phyloP scores from a whole-genome alignment of 92 coral and sea anemone genomes.

The Epizoanthus rinbou region DNA sequence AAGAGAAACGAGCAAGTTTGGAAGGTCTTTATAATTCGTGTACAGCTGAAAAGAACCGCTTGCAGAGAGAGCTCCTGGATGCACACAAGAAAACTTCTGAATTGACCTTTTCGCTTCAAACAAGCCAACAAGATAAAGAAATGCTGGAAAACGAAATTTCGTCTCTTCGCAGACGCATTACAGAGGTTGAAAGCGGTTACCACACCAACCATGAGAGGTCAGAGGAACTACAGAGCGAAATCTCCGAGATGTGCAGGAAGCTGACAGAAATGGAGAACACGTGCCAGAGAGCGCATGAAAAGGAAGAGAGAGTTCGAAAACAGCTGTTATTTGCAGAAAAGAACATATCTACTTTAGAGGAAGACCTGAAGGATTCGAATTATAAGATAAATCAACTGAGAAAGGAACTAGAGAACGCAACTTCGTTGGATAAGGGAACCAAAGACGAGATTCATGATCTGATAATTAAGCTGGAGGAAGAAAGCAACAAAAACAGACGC shows the following conservation, averaged over 20 bases:
- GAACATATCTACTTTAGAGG: constrained; percentile 49
- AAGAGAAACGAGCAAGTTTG: constrained; percentile 54
- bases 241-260: constrained; percentile 55
- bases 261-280: constrained; percentile 47
- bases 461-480: constrained; percentile 52
- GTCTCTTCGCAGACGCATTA: constrained; percentile 42
- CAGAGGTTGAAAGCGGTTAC: constrained; percentile 47
- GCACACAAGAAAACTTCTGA: constrained; percentile 61
- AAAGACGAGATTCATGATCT: constrained; percentile 44
- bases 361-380: constrained; percentile 48
- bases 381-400: constrained; percentile 42
- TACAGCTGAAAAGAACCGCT: constrained; percentile 64
- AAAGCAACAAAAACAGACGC: constrained; percentile 34
- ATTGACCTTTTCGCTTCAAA: constrained; percentile 49
- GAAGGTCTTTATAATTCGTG: constrained; percentile 63
- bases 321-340: constrained; percentile 50
- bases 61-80: constrained; percentile 66
- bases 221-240: constrained; percentile 48
- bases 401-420: constrained; percentile 27
- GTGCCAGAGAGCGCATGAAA: constrained; percentile 47
- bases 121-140: constrained; percentile 61
- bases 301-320: constrained; percentile 52
- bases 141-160: constrained; percentile 66
- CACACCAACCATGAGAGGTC: constrained; percentile 44
- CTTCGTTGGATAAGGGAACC: not conserved